Conservation (phyloP, 2,888 invertebrate species). For the Hesperia comma region DNA sequence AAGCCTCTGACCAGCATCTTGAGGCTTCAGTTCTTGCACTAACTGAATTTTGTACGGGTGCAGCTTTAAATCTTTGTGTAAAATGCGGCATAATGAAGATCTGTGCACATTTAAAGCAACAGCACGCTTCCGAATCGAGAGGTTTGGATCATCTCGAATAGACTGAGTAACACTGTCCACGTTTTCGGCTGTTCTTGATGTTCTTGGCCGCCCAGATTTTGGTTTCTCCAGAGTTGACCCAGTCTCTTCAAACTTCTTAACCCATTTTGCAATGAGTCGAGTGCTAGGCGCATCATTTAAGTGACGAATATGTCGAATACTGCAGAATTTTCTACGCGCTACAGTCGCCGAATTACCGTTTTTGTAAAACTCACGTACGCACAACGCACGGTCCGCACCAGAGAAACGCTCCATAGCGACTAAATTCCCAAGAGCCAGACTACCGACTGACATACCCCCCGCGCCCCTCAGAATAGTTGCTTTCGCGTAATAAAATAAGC, state of each 20-base stretch:
- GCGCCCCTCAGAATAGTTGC: conserved; percentile 33
- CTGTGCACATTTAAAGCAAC: conserved; percentile 37
- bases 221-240: conserved; percentile 24
- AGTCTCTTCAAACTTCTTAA: conserved; percentile 16
- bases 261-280: conserved; percentile 28
- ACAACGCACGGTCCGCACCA: conserved; percentile 42
- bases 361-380: conserved; percentile 44
- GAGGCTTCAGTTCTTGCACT: conserved; percentile 35
- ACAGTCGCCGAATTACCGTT: conserved; percentile 43
- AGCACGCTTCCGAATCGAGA: conserved; percentile 45
- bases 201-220: conserved; percentile 39
- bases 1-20: conserved; percentile 20
- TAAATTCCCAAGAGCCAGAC: conserved; percentile 42
- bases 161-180: conserved; percentile 38
- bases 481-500: conserved; percentile 35
- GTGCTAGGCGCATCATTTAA: conserved; percentile 12
- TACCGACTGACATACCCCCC: conserved; percentile 33
- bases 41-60: conserved; percentile 40
- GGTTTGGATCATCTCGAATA: conserved; percentile 40
- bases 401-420: conserved; percentile 45
- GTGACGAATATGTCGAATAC: conserved; percentile 38
- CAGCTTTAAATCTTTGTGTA: conserved; percentile 38
- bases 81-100: conserved; percentile 39
- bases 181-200: conserved; percentile 41
- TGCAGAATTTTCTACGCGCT: conserved; percentile 43